Conservation (phyloP, 1,140 invertebrate species). For the Magallana ariakensis region DNA sequence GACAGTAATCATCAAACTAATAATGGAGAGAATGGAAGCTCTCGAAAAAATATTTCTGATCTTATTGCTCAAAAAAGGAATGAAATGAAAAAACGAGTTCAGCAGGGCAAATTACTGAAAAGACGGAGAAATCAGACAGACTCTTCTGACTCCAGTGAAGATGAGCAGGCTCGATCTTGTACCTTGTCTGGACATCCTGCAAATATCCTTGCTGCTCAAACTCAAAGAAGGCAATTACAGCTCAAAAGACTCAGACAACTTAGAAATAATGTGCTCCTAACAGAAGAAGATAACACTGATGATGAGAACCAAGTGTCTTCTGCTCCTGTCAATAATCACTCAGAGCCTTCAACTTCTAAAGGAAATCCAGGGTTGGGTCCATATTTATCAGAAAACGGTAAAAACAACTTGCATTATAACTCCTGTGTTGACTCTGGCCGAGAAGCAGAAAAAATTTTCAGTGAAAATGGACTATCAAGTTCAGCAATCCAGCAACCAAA, state of each 20-base stretch:
- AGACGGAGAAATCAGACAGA: conserved; percentile 46
- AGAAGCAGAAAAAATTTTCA: conserved; percentile 35
- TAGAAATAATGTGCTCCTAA: conserved; percentile 61
- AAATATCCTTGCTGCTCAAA: conserved; percentile 47
- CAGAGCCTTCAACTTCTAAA: conserved; percentile 18
- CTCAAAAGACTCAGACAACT: conserved; percentile 68
- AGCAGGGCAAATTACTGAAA: conserved; percentile 45
- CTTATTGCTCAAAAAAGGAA: conserved; percentile 74
- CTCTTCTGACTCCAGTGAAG: conserved; percentile 63
- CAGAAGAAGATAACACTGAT: conserved; percentile 65
- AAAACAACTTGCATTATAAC: conserved; percentile 34
- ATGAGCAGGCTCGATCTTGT: conserved; percentile 42
- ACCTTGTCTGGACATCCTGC: conserved; percentile 24
- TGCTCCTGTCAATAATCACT: conserved; percentile 11
- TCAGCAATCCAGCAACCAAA: neutral
- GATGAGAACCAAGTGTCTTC: conserved; percentile 45
- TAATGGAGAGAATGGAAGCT: conserved; percentile 15
- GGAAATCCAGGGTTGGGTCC: conserved; percentile 55
- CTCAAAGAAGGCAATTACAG: conserved; percentile 52
- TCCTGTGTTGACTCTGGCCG: conserved; percentile 32
- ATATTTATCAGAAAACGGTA: conserved; percentile 45
- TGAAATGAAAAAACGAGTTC: conserved; percentile 54
- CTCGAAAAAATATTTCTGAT: conserved; percentile 69
- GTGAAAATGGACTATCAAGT: neutral
- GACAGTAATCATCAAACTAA: neutral